A percentile compares a stretch with the other conserved stretches of the same genome.
Conservation (phyloP, 2,797 vertebrate species). For the Enteromius viviparus region DNA sequence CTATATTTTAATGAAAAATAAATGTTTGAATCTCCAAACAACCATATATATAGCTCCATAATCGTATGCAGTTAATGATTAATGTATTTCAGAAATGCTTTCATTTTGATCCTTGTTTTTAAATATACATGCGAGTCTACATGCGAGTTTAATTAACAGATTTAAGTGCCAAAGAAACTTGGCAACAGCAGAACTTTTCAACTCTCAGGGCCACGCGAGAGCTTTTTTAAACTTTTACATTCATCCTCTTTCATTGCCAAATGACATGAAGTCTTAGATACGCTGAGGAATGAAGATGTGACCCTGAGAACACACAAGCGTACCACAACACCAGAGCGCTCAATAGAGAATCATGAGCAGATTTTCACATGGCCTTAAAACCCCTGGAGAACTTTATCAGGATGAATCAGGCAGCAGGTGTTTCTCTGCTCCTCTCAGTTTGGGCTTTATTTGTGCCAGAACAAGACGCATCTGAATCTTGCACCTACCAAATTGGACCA, state of each 20-base stretch:
- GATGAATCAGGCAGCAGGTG: conserved; percentile 8
- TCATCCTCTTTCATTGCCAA: conserved; percentile 22
- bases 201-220: background rate
- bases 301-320: conserved; percentile 15
- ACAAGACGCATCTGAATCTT: background rate
- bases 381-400: background rate
- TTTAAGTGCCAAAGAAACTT: conserved; percentile 14
- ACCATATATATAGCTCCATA: background rate
- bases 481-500: background rate
- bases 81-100: background rate
- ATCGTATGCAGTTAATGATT: background rate
- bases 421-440: background rate
- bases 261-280: conserved; percentile 19
- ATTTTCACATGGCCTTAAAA: background rate
- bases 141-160: conserved; percentile 20
- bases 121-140: background rate
- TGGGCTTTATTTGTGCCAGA: background rate
- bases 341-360: conserved; percentile 9
- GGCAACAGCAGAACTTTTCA: conserved; percentile 1
- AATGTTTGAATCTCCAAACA: background rate
- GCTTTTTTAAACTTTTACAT: conserved; percentile 8
- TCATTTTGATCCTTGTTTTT: background rate
- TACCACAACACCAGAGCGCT: background rate
- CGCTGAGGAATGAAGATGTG: conserved; percentile 17
- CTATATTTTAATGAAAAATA: background rate